Evolutionary conservation across 2,113 vertebrate species (phyloP).

Genomic region (Climacteris rufus): DNA sequence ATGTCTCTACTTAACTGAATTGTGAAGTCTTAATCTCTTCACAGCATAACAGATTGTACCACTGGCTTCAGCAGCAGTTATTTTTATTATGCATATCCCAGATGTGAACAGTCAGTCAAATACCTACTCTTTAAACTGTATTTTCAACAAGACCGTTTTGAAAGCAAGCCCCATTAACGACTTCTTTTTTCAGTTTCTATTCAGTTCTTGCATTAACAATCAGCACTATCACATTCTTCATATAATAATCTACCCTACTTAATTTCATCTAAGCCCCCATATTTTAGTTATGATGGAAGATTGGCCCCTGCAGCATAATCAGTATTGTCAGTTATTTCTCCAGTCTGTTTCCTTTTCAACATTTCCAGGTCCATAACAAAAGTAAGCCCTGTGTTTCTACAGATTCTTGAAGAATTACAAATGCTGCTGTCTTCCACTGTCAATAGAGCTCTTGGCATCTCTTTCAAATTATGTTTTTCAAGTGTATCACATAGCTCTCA

Average conservation of each 20-base stretch:
- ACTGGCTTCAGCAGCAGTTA: not conserved
- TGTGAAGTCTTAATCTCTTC: not conserved
- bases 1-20: not conserved
- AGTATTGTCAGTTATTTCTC: not conserved
- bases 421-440: not conserved
- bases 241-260: not conserved
- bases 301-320: not conserved
- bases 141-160: not conserved
- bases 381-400: not conserved
- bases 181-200: not conserved
- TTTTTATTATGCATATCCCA: not conserved
- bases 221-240: not conserved
- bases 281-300: not conserved
- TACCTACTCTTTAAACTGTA: not conserved
- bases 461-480: not conserved
- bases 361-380: not conserved
- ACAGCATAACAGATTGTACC: constrained; percentile 4
- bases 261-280: not conserved
- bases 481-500: not conserved
- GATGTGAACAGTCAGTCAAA: not conserved
- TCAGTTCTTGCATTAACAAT: not conserved
- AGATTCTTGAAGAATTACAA: not conserved
- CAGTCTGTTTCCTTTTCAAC: not conserved
- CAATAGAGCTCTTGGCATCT: not conserved
- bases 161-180: not conserved